Evolutionary conservation across 2,888 invertebrate species (phyloP).

Genomic region (Digitonthophagus gazella): DNA sequence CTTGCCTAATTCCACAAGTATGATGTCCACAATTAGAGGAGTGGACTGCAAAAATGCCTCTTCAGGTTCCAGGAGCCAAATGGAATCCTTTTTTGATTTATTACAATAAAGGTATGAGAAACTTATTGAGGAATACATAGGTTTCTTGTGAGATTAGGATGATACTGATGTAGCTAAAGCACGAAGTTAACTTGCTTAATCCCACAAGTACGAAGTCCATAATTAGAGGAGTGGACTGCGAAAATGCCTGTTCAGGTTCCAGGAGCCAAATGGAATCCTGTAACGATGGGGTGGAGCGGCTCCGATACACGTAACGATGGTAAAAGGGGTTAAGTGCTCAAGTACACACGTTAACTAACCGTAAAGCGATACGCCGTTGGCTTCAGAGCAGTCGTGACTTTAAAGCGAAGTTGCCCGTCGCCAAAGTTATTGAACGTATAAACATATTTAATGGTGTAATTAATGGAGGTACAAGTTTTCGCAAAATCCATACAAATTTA

Average conservation of each 20-base stretch:
- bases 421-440: not conserved
- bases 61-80: not conserved
- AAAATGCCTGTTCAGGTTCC: not conserved
- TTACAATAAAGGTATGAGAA: not conserved
- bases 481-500: not conserved
- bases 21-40: not conserved
- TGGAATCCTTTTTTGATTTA: too few species aligned
- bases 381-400: not conserved
- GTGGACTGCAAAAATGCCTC: not conserved
- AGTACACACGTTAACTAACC: slow-evolving; percentile 9
- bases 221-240: not conserved
- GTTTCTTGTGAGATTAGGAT: not conserved
- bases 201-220: not conserved
- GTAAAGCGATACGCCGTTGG: slow-evolving; percentile 5
- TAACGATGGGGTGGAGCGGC: not conserved
- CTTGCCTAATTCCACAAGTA: not conserved
- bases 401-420: not conserved
- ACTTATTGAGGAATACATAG: not conserved
- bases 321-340: slow-evolving; percentile 8
- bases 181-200: not conserved
- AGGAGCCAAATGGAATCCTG: not conserved
- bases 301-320: not conserved
- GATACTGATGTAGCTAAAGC: not conserved
- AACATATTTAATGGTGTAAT: not conserved
- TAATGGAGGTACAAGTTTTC: not conserved